Evolutionary conservation across 1,140 invertebrate species (phyloP).

Genomic region (Atta cephalotes): DNA sequence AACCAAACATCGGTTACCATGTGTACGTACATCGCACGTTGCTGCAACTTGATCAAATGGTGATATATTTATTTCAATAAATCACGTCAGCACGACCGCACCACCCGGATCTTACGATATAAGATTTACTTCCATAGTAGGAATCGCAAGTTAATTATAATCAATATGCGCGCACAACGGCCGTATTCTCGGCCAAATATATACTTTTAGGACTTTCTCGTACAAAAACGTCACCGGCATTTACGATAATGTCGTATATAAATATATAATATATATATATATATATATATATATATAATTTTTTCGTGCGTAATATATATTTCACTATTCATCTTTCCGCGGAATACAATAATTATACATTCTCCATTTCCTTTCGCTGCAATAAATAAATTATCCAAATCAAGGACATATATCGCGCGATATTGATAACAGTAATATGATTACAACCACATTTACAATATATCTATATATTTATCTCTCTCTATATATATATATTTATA

Average conservation of each 20-base stretch:
- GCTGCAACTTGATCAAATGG: conserved; percentile 51
- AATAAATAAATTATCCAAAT: conserved; percentile 85
- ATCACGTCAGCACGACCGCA: conserved; percentile 56
- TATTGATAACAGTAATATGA: conserved; percentile 78
- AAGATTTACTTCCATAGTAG: conserved; percentile 66
- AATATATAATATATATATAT: conserved; percentile 70
- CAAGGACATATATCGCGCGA: conserved; percentile 72
- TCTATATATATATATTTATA: too few relatives aligned
- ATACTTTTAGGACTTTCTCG: conserved; percentile 71
- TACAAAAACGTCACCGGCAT: conserved; percentile 62
- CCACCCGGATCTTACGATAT: conserved; percentile 65
- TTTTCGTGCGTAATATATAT: conserved; percentile 79
- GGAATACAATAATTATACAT: conserved; percentile 77
- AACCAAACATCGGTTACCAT: conserved; percentile 43
- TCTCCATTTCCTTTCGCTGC: conserved; percentile 75
- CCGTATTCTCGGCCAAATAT: conserved; percentile 57
- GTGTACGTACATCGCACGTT: conserved; percentile 46
- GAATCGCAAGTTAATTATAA: conserved; percentile 65
- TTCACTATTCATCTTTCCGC: conserved; percentile 70
- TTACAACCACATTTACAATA: conserved; percentile 80
- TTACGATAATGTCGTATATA: conserved; percentile 73
- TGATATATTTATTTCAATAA: conserved; percentile 67
- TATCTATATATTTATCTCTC: conserved; percentile 74
- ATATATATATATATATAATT: conserved; percentile 79
- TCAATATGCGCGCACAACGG: conserved; percentile 70